A percentile compares a stretch with the other conserved stretches of the same genome.
These are phyloP conservation scores for Vombatus ursinus DNA, from an alignment of 2,113 vertebrate genomes.

Conservation along the genomic window DNA sequence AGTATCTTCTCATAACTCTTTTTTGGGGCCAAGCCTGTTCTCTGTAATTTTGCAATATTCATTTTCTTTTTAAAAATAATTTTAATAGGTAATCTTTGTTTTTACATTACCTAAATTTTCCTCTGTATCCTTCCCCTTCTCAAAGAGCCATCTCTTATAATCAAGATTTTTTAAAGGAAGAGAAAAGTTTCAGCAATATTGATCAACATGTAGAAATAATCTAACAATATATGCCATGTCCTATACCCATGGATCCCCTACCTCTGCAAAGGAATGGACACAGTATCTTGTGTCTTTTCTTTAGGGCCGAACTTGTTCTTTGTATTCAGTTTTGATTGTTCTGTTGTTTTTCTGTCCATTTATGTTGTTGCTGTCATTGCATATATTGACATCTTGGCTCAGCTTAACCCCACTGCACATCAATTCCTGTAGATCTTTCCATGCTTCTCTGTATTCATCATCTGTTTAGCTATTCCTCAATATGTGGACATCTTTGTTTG, in stretches of 20 bases:
- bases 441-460: not conserved
- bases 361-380: not conserved
- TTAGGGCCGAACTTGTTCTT: not conserved
- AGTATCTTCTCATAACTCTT: not conserved
- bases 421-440: not conserved
- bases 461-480: not conserved
- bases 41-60: not conserved
- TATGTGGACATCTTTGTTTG: not conserved
- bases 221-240: not conserved
- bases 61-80: not conserved
- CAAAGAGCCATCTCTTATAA: not conserved
- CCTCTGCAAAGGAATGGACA: not conserved
- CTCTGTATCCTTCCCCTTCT: not conserved
- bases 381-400: not conserved
- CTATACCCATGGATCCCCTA: not conserved
- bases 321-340: no score
- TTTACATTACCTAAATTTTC: not conserved
- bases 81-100: not conserved
- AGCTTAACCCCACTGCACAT: not conserved
- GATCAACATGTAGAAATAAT: not conserved
- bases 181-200: not conserved
- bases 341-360: not conserved
- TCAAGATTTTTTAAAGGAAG: not conserved
- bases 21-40: not conserved
- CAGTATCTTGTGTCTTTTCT: no score